A percentile compares a stretch with the other conserved stretches of the same genome.
These are phyloP conservation scores for Tiaroga cobitis DNA, from an alignment of 2,797 vertebrate species.

Conservation along the genomic window DNA sequence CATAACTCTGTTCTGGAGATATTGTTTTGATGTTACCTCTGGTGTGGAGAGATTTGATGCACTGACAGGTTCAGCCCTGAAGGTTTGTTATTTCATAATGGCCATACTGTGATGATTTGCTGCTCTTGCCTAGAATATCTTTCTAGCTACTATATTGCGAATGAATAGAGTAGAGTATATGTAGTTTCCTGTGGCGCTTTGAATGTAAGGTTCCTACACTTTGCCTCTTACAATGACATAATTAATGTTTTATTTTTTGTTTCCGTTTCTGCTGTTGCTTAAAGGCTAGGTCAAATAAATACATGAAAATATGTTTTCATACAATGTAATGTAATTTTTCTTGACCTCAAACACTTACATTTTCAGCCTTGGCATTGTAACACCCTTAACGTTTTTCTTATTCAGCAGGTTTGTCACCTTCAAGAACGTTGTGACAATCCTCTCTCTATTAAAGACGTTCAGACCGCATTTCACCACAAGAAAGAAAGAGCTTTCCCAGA, in stretches of 20 bases:
- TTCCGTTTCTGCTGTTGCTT: not conserved
- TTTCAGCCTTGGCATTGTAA: constrained; percentile 9
- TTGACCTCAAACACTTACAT: constrained; percentile 4
- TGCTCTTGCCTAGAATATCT: constrained; percentile 36
- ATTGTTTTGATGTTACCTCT: constrained; percentile 50
- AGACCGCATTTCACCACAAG: constrained; percentile 16
- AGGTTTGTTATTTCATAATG: constrained; percentile 52
- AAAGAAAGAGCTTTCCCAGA: constrained; percentile 57
- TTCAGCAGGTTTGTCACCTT: constrained; percentile 37
- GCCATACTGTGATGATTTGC: constrained; percentile 33
- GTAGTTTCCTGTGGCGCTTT: constrained; percentile 40
- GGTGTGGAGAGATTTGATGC: constrained; percentile 40
- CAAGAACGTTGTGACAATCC: constrained; percentile 17
- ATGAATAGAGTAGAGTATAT: constrained; percentile 59
- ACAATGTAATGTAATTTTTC: constrained; percentile 15
- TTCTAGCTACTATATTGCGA: constrained; percentile 45
- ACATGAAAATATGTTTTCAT: constrained; percentile 3
- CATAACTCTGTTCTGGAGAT: constrained; percentile 56
- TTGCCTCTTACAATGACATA: constrained; percentile 12
- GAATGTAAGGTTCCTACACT: constrained; percentile 6
- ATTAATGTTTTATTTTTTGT: not conserved
- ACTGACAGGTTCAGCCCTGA: constrained; percentile 40
- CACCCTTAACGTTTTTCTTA: constrained; percentile 12
- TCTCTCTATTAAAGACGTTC: constrained; percentile 34
- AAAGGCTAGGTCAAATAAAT: constrained; percentile 3